Percentiles rank a stretch among this genome's conserved stretches.
Evolutionary conservation across 2,888 invertebrate genomes (phyloP).

Genomic region (Drosophila acutilabella): DNA sequence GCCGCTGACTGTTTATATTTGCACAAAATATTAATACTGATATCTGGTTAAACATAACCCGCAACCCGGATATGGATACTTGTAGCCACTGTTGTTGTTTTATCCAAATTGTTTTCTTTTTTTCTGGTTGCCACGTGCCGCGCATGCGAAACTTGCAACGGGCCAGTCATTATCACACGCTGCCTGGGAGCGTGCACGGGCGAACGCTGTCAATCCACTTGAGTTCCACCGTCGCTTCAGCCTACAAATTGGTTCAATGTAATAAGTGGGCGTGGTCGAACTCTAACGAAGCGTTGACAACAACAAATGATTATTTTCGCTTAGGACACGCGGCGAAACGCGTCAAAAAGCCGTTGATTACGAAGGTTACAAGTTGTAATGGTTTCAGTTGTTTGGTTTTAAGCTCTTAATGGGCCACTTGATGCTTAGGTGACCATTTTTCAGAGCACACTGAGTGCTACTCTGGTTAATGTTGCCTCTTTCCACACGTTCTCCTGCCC

Average conservation of each 20-base stretch:
- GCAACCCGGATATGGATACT: slow-evolving; percentile 82
- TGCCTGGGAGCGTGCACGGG: slow-evolving; percentile 56
- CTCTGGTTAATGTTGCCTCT: not conserved
- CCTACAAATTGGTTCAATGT: slow-evolving; percentile 68
- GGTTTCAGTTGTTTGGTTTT: slow-evolving; percentile 61
- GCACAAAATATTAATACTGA: slow-evolving; percentile 52
- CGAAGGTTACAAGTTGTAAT: slow-evolving; percentile 53
- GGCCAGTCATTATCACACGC: slow-evolving; percentile 82
- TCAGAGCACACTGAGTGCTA: not conserved
- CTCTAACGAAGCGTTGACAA: slow-evolving; percentile 42
- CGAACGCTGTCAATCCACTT: slow-evolving; percentile 49
- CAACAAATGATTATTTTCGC: slow-evolving; percentile 33
- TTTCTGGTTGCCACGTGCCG: slow-evolving; percentile 70
- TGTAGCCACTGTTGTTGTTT: slow-evolving; percentile 57
- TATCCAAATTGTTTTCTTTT: slow-evolving; percentile 11
- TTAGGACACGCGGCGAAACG: slow-evolving; percentile 58
- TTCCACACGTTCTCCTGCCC: not conserved
- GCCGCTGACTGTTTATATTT: slow-evolving; percentile 29
- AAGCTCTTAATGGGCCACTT: slow-evolving; percentile 78
- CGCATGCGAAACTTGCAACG: slow-evolving; percentile 70
- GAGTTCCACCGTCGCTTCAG: slow-evolving; percentile 32
- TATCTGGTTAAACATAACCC: slow-evolving; percentile 69
- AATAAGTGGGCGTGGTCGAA: slow-evolving; percentile 70
- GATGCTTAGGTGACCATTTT: slow-evolving; percentile 53
- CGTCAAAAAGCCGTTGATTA: slow-evolving; percentile 80